These are phyloP conservation scores for Bicyclus anynana DNA, from an alignment of 1,140 invertebrate genomes.

Conservation along the genomic window DNA sequence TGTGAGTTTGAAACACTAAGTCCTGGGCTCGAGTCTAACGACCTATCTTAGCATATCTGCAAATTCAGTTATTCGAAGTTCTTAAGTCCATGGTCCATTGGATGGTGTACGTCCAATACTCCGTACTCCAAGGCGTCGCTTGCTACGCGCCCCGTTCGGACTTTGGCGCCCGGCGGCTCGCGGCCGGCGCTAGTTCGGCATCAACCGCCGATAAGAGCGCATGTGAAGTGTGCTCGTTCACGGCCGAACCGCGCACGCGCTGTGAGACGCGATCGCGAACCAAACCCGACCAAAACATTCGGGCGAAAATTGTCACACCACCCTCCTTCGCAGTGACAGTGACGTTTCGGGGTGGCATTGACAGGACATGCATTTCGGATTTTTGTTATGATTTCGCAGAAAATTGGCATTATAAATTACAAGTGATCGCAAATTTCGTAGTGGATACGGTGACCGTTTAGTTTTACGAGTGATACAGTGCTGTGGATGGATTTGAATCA, in stretches of 20 bases:
- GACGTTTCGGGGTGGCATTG: conserved; percentile 56
- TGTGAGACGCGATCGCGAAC: conserved; percentile 84
- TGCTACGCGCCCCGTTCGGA: no score
- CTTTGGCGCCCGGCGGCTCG: not conserved
- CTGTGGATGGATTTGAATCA: conserved; percentile 29
- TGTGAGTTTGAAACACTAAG: no score
- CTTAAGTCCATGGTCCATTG: no score
- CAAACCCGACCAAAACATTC: conserved; percentile 37
- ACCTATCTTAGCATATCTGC: no score
- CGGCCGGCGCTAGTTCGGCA: conserved; percentile 79
- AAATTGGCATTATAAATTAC: conserved; percentile 48
- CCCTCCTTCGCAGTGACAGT: conserved; percentile 62
- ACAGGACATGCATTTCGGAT: conserved; percentile 32
- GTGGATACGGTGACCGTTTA: conserved; percentile 35
- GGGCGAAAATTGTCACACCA: conserved; percentile 42
- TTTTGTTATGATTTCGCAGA: conserved; percentile 45
- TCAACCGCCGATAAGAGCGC: conserved; percentile 84
- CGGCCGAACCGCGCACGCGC: conserved; percentile 81
- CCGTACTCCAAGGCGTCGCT: no score
- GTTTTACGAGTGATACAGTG: conserved; percentile 39
- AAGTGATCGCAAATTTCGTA: conserved; percentile 31
- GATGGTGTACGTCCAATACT: no score
- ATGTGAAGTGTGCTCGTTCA: conserved; percentile 46
- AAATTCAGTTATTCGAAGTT: no score
- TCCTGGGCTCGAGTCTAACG: no score